These are phyloP conservation scores for Cydia fagiglandana DNA, from an alignment of 1,140 invertebrate species.

Conservation along the genomic window DNA sequence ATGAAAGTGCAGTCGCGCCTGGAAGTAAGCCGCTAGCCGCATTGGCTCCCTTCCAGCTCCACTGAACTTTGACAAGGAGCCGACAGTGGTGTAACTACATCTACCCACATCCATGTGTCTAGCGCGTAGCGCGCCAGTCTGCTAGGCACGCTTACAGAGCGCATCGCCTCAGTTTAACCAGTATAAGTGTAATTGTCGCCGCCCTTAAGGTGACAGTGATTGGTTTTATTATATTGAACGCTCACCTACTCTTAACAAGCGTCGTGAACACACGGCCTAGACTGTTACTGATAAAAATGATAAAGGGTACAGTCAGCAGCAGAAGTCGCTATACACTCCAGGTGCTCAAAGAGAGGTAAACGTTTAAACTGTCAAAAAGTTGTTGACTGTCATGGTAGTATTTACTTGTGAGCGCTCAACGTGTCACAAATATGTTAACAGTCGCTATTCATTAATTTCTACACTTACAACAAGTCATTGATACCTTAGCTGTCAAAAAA, in stretches of 20 bases:
- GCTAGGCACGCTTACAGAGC: not conserved
- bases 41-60: constrained; percentile 69
- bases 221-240: not conserved
- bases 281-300: not conserved
- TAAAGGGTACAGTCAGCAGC: too few species aligned
- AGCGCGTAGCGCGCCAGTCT: constrained; percentile 4
- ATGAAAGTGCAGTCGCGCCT: constrained; percentile 58
- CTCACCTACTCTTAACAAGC: not conserved
- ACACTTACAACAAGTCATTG: too few species aligned
- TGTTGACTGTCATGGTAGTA: too few species aligned
- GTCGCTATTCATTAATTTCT: too few species aligned
- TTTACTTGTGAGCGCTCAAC: too few species aligned
- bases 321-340: too few species aligned
- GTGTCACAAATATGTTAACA: too few species aligned
- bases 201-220: not conserved
- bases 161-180: not conserved
- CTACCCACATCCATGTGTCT: constrained; percentile 4
- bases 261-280: not conserved
- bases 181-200: not conserved
- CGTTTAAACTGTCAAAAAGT: too few species aligned
- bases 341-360: too few species aligned
- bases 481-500: too few species aligned
- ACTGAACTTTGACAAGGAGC: constrained; percentile 75
- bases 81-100: constrained; percentile 42
- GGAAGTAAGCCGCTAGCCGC: constrained; percentile 61